These are phyloP conservation scores for Amblyopsis rosae DNA, from an alignment of 2,113 vertebrate genomes.

Conservation along the genomic window DNA sequence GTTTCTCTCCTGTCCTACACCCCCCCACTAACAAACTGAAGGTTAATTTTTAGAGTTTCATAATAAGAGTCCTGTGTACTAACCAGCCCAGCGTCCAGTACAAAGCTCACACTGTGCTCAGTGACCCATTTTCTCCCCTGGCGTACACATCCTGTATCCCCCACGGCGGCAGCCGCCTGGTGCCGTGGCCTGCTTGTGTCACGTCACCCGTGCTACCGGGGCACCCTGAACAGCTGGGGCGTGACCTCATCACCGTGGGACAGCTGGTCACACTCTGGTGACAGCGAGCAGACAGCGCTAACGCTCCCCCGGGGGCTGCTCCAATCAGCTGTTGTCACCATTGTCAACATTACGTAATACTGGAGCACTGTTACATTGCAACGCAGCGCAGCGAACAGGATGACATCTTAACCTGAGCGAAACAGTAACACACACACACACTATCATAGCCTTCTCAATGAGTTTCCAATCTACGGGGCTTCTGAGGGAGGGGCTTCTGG, in stretches of 20 bases:
- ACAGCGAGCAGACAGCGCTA: slow-evolving; percentile 8
- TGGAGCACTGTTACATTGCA: slow-evolving; percentile 1
- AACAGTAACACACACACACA: no score
- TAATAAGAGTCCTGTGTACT: rapidly evolving
- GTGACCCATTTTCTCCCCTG: not conserved
- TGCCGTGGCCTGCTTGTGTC: slow-evolving; percentile 15
- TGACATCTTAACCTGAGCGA: no score
- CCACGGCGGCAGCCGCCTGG: slow-evolving; percentile 35
- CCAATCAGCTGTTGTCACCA: slow-evolving; percentile 44
- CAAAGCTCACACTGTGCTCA: not conserved
- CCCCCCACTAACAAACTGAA: not conserved
- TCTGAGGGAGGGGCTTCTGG: no score
- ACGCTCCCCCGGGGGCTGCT: slow-evolving; percentile 11
- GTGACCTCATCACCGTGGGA: slow-evolving; percentile 60
- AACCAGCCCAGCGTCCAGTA: not conserved
- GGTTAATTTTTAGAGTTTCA: not conserved
- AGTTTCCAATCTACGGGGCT: no score
- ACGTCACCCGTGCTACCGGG: slow-evolving; percentile 30
- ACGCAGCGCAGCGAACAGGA: not conserved
- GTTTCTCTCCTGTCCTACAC: no score
- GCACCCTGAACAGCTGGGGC: slow-evolving; percentile 56
- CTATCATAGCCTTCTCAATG: no score
- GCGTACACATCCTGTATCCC: slow-evolving; percentile 23
- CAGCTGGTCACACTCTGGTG: slow-evolving; percentile 37
- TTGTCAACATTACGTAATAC: slow-evolving; percentile 39